Evolutionary conservation across 2,797 vertebrate genomes (phyloP).

Genomic region (Hylomyscus alleni): DNA sequence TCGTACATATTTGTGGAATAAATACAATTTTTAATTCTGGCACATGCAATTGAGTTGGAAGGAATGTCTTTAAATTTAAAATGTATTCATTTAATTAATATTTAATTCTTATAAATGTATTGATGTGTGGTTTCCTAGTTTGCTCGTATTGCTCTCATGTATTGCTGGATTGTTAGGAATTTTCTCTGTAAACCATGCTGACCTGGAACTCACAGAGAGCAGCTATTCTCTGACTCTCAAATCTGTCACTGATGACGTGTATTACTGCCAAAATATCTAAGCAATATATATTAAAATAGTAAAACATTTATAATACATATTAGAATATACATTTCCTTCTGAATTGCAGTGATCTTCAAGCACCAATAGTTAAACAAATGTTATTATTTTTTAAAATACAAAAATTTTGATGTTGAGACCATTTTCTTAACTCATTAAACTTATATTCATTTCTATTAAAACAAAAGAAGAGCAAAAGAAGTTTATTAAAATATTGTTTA

Average conservation of each 20-base stretch:
- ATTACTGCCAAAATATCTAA: neutral
- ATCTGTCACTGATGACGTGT: no score
- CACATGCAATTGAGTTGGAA: neutral
- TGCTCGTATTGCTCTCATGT: neutral
- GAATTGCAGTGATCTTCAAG: neutral
- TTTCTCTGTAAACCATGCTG: neutral
- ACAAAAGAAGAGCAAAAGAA: neutral
- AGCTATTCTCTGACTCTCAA: neutral
- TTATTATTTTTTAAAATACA: neutral
- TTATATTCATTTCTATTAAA: neutral
- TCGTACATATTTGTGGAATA: neutral
- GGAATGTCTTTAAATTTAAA: neutral
- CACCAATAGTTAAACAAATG: neutral
- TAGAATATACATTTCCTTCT: neutral
- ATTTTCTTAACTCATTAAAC: neutral
- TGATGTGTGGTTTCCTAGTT: no score
- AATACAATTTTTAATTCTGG: neutral
- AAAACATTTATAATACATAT: neutral
- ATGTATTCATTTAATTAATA: neutral
- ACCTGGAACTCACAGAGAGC: no score
- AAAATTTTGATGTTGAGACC: neutral
- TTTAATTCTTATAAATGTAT: neutral
- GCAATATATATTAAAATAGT: neutral
- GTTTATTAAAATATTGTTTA: no score
- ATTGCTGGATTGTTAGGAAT: neutral